Percentiles rank a stretch among this genome's conserved stretches.
Conservation (phyloP, 2,888 invertebrate genomes). For the Cephus spinipes region DNA sequence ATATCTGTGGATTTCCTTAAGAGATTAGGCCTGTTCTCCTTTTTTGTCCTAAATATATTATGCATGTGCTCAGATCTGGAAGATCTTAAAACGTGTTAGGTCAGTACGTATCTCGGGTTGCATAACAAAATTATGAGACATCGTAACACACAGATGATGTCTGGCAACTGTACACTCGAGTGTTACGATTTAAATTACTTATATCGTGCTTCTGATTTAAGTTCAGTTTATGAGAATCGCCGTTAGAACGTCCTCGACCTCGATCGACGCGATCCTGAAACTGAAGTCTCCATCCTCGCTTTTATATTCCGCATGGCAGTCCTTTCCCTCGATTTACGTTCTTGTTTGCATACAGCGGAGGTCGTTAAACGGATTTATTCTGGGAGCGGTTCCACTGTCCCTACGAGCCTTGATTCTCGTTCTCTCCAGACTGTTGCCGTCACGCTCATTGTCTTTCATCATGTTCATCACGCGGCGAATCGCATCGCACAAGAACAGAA, state of each 20-base stretch:
- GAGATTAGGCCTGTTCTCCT: not conserved
- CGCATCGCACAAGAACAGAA: conserved; percentile 29
- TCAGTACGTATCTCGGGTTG: conserved; percentile 26
- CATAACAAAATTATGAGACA: conserved; percentile 28
- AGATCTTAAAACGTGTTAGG: conserved; percentile 19
- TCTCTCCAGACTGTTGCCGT: conserved; percentile 31
- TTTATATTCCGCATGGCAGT: not conserved
- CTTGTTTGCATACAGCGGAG: not conserved
- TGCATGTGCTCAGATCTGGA: not conserved
- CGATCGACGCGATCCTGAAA: not conserved
- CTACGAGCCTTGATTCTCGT: not conserved
- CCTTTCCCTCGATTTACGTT: not conserved
- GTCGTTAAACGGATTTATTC: not conserved
- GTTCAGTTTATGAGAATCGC: not conserved
- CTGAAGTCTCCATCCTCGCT: not conserved
- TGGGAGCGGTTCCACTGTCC: not conserved
- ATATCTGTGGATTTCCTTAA: not conserved
- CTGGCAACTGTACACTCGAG: not conserved
- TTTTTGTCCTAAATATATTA: not conserved
- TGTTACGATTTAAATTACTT: not conserved
- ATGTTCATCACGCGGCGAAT: conserved; percentile 48
- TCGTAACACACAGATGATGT: not conserved
- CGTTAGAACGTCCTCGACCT: not conserved
- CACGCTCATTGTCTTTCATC: conserved; percentile 47
- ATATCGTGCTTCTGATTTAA: not conserved